These are phyloP conservation scores for Girardinichthys multiradiatus DNA, from an alignment of 2,113 vertebrate species.

Conservation along the genomic window DNA sequence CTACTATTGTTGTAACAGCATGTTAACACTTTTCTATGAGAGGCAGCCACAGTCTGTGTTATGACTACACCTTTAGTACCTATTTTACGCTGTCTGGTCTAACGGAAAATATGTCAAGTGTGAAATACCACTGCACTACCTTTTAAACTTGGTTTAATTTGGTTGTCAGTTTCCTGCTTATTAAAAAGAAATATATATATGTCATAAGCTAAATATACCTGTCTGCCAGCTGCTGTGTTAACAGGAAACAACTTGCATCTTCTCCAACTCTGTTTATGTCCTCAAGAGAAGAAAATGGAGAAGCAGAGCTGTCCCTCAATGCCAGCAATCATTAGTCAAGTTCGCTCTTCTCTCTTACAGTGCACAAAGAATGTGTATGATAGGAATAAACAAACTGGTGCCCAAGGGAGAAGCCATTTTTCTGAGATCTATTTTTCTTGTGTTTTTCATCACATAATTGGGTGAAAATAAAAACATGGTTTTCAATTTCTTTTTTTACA, in stretches of 20 bases:
- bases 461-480: no score
- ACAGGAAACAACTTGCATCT: not conserved
- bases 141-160: slow-evolving; percentile 37
- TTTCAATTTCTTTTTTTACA: no score
- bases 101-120: slow-evolving; percentile 43
- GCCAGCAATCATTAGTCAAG: not conserved
- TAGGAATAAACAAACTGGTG: not conserved
- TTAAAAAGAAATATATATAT: slow-evolving; percentile 9
- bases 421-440: not conserved
- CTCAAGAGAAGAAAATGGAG: not conserved
- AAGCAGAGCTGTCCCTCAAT: not conserved
- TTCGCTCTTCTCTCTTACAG: not conserved
- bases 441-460: not conserved
- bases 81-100: slow-evolving; percentile 60
- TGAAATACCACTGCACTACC: slow-evolving; percentile 44
- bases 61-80: slow-evolving; percentile 57
- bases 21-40: slow-evolving; percentile 23
- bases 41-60: slow-evolving; percentile 23
- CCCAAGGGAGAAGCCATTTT: not conserved
- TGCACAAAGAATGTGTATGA: not conserved
- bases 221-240: not conserved
- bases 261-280: not conserved
- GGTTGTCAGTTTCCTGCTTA: slow-evolving; percentile 23
- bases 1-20: slow-evolving; percentile 26
- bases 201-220: not conserved